Conservation (phyloP, 2,113 vertebrate genomes). For the Capreolus pygargus region DNA sequence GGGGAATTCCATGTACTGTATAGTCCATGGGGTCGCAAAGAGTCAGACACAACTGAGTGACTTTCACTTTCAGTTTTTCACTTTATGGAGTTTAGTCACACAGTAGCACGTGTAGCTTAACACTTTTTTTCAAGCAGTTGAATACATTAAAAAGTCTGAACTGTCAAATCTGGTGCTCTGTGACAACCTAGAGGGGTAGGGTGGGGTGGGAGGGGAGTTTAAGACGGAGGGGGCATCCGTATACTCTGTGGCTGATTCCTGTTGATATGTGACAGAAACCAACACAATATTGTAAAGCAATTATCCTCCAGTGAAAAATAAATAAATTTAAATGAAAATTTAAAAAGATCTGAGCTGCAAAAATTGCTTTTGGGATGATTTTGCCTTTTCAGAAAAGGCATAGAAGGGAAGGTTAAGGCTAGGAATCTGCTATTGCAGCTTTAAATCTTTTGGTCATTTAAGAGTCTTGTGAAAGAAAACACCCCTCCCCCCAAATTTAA, state of each 20-base stretch:
- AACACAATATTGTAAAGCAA: background rate
- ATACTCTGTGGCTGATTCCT: background rate
- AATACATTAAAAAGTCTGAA: background rate
- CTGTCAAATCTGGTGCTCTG: background rate
- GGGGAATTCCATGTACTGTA: background rate
- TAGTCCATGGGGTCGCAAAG: background rate
- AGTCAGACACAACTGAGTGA: background rate
- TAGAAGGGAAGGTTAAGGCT: background rate
- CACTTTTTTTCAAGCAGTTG: conserved; percentile 33
- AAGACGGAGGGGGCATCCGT: background rate
- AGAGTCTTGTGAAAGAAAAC: background rate
- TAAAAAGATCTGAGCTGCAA: background rate
- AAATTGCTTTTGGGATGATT: background rate
- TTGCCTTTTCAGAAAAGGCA: conserved; percentile 12
- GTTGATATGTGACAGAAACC: background rate
- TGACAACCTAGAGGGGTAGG: background rate
- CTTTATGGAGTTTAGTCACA: background rate
- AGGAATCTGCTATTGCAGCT: background rate
- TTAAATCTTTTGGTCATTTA: background rate
- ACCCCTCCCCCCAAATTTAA: background rate
- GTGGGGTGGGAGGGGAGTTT: background rate
- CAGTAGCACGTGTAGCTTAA: background rate
- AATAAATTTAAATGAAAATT: background rate
- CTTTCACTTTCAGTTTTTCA: background rate
- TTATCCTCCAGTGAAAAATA: background rate